Evolutionary conservation across 2,797 vertebrate genomes (phyloP), one percentile per base, ranked within the genome.

Genomic region (Rhincodon typus): DNA sequence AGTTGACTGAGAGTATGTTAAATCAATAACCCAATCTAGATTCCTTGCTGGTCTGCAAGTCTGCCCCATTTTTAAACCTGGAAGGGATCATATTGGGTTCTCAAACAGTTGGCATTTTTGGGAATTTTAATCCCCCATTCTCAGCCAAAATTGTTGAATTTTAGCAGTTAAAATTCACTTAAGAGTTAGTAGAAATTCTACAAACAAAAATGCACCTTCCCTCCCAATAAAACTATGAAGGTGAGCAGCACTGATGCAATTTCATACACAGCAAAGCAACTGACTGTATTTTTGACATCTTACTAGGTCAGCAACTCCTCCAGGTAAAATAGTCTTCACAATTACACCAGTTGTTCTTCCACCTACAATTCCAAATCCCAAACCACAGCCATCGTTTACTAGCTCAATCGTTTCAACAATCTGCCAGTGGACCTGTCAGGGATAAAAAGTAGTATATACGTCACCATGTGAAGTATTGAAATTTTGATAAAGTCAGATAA

Each of bases 301-400:
- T 97, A 99, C 99, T 99, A 99, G 98, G 97, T 99, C 99, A 95
- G 99, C 99, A 15, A 99, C 98, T 62, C 99, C 99, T 97, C 99
- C 99, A 2, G 99, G 98, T 19, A 99, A 97, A 96, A 99, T 99
- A 53, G 99, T 99, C 97, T 99, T 99, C 95, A 99, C 99, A 66
- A 99, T 99, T 50, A 99, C 99, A 0, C 99, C 99, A 0, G 98
- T 99, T 96, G 98, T 98, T 97, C 98, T 99, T 96, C 99, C 99
- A 96, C 99, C 99, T 1, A 99, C 98, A 66, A 99, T 99, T 87
- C 99, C 99, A 94, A 99, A 99, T 95, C 99, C 99, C 69, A 99
- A 97, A 94, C 99, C 99, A 0, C 98, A 99, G 42, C 99, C 99
- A 91, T 99, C 99, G 0, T 99, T 99, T 95, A 99, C 98, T 97